Percentiles rank a stretch among this genome's conserved stretches.
phyloP scores from a whole-genome alignment of 2,797 vertebrate genomes.

The Adelosebastes latens region DNA sequence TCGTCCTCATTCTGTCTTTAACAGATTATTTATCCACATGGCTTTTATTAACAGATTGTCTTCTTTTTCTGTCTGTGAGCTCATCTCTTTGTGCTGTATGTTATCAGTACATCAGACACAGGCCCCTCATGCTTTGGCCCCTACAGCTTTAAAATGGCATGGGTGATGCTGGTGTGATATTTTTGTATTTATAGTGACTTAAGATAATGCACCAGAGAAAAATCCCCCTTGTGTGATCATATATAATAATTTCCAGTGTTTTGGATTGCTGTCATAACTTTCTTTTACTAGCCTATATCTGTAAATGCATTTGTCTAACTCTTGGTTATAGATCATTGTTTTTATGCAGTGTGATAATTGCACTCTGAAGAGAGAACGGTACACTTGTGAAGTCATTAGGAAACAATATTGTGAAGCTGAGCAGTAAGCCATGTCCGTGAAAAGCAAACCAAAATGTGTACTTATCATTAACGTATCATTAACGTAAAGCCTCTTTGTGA shows the following conservation, averaged over 20 bases:
- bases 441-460: constrained; percentile 29
- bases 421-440: constrained; percentile 20
- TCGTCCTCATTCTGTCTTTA: constrained; percentile 29
- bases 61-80: neutral
- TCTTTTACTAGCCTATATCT: constrained; percentile 10
- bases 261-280: constrained; percentile 39
- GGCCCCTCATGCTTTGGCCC: constrained; percentile 16
- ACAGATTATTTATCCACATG: constrained; percentile 35
- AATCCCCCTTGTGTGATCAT: constrained; percentile 53
- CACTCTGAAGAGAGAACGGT: constrained; percentile 14
- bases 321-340: constrained; percentile 37
- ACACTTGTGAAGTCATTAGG: constrained; percentile 11
- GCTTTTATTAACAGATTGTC: constrained; percentile 27
- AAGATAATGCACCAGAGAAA: constrained; percentile 71
- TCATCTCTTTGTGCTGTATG: constrained; percentile 22
- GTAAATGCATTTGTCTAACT: constrained; percentile 16
- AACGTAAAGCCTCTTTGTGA: constrained; percentile 28
- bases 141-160: constrained; percentile 75
- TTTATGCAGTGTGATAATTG: constrained; percentile 37
- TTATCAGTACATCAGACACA: constrained; percentile 13
- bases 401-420: constrained; percentile 25
- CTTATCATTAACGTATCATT: constrained; percentile 30
- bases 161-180: constrained; percentile 86
- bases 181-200: constrained; percentile 90
- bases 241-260: constrained; percentile 64